A percentile compares a stretch with the other conserved stretches of the same genome.
Evolutionary conservation across 2,797 vertebrate species (phyloP).

Genomic region (Heteromormyrus szaboi): DNA sequence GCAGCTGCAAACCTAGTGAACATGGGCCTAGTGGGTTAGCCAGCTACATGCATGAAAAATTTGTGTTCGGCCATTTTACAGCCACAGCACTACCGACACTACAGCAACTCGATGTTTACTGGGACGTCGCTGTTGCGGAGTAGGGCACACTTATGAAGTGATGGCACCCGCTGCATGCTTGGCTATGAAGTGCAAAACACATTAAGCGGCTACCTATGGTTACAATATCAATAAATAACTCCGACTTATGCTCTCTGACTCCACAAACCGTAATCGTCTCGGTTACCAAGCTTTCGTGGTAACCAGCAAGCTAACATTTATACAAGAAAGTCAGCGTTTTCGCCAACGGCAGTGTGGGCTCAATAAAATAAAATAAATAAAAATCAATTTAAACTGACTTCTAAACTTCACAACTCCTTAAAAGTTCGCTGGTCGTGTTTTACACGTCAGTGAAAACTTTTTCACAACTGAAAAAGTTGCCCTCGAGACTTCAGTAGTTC

Average conservation of each 20-base stretch:
- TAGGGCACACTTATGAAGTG: neutral
- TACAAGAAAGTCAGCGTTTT: neutral
- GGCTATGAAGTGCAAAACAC: neutral
- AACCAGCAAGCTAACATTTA: neutral
- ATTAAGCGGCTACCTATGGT: neutral
- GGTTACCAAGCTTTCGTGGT: neutral
- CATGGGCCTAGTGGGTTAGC: conserved; percentile 14
- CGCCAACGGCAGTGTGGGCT: neutral
- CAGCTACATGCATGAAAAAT: conserved; percentile 38
- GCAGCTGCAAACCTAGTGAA: neutral
- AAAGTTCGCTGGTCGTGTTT: neutral
- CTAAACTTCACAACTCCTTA: neutral
- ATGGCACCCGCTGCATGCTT: neutral
- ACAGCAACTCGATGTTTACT: neutral
- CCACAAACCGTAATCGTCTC: neutral
- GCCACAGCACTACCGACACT: conserved; percentile 53
- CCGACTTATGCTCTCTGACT: neutral
- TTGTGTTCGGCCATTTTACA: conserved; percentile 81
- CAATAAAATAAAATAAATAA: neutral
- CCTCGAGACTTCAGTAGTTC: neutral
- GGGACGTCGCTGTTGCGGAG: neutral
- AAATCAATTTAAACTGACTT: neutral
- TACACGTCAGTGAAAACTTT: neutral
- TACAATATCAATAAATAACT: neutral
- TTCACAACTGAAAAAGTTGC: neutral